These are phyloP conservation scores for Styela plicata DNA, from an alignment of 23 tunicate genomes.

Conservation along the genomic window DNA sequence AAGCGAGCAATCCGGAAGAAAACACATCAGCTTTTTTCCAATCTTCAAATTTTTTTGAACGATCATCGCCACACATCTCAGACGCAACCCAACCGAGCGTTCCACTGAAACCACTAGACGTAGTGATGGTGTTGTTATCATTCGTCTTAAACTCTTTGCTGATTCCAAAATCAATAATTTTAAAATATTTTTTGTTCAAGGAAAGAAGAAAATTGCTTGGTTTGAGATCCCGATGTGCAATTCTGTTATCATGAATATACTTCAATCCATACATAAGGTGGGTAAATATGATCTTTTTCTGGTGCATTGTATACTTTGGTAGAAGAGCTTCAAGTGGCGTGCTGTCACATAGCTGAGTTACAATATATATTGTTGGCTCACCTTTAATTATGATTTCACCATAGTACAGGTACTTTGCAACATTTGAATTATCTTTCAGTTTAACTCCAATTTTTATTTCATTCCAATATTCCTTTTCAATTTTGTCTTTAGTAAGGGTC, in stretches of 20 bases:
- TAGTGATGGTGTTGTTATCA: not conserved
- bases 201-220: not conserved
- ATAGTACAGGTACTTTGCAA: not conserved
- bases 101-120: not conserved
- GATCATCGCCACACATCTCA: not conserved
- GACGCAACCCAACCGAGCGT: not conserved
- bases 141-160: not conserved
- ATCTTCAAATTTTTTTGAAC: not conserved
- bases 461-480: not conserved
- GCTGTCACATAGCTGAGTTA: not conserved
- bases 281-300: no score
- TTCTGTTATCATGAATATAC: not conserved
- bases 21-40: not conserved
- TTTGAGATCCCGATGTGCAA: not conserved
- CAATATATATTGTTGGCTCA: not conserved
- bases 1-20: not conserved
- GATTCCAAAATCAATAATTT: not conserved
- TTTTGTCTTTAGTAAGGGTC: not conserved
- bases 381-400: not conserved
- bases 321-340: not conserved
- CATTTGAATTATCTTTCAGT: not conserved
- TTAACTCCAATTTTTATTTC: not conserved
- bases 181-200: no score
- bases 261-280: not conserved
- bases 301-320: not conserved